Evolutionary conservation across 64 coral and sea anemone species (phyloP), one percentile per base, ranked within the genome.

Genomic region (Hydrozoanthus tunicans): DNA sequence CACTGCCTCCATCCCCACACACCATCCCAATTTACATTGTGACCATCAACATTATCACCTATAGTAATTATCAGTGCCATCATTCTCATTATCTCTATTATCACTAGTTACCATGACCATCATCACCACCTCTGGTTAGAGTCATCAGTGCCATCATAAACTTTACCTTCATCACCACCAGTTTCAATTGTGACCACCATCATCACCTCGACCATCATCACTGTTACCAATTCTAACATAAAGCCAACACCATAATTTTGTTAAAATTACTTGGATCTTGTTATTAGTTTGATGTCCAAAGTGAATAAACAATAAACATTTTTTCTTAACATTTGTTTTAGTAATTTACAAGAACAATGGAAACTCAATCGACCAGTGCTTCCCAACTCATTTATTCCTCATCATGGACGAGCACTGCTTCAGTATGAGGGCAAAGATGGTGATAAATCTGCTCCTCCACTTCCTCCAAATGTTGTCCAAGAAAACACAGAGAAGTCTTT

Each of bases 331-430:
- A 53, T 71, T 51, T 84, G 15, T 70, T 83, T 56, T 68, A 96
- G 94, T 73, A 90, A 64, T 59, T 62, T 99, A 32, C 89, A 92
- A 85, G 92, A 94, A 70, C 89, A 95, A 10, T 93, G 92, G 94
- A 94, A 81, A 85, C 72, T 93, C 23, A 90, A 82, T 79, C 79
- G 62, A 6, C 81, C 91, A 65, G 93, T 93, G 59, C 68, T 96
- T 10, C 72, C 89, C 12, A 82, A 80, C 3, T 83, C 79, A 58
- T 90, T 93, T 60, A 77, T 85, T 7, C 32, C 91, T 17, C 97
- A 82, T 59, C 92, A 94, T 77, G 97, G 97, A 9, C 92, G 97
- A 62, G 97, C 97, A 10, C 66, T 99, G 78, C 89, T 99, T 7
- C 92, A 99, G 76, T 99, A 99, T 62, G 67, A 95, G 14, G 90